Evolutionary conservation across 2,888 invertebrate genomes (phyloP).

Genomic region (Thera britannica): DNA sequence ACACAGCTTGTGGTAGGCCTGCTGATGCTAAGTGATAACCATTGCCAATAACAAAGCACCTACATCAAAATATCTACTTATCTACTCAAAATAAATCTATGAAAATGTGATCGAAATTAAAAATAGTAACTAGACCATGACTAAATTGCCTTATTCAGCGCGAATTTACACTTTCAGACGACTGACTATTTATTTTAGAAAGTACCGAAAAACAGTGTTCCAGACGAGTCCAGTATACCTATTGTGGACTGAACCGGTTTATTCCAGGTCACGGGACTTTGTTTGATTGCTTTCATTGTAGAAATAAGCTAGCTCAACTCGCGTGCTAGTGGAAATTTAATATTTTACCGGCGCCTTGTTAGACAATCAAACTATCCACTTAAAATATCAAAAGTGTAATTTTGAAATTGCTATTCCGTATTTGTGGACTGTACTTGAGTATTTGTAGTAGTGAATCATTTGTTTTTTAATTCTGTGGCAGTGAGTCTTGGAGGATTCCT

Average conservation of each 20-base stretch:
- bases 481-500: too few species aligned
- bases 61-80: too few species aligned
- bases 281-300: conserved; percentile 51
- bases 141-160: conserved; percentile 26
- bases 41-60: too few species aligned
- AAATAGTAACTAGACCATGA: conserved; percentile 18
- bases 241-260: conserved; percentile 33
- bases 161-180: conserved; percentile 9
- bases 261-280: conserved; percentile 36
- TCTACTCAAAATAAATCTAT: too few species aligned
- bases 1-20: too few species aligned
- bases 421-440: too few species aligned
- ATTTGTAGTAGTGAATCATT: too few species aligned
- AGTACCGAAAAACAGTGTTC: conserved; percentile 15
- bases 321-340: conserved; percentile 48
- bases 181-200: conserved; percentile 25
- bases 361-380: conserved; percentile 17
- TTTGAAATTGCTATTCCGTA: conserved; percentile 4
- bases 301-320: conserved; percentile 37
- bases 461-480: too few species aligned
- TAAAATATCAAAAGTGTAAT: conserved; percentile 18
- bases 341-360: conserved; percentile 44
- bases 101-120: neutral
- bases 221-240: conserved; percentile 6
- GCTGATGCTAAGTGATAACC: too few species aligned